Evolutionary conservation across 2,113 vertebrate species (phyloP), one percentile per base, ranked within the genome.

Genomic region (Scomber japonicus): DNA sequence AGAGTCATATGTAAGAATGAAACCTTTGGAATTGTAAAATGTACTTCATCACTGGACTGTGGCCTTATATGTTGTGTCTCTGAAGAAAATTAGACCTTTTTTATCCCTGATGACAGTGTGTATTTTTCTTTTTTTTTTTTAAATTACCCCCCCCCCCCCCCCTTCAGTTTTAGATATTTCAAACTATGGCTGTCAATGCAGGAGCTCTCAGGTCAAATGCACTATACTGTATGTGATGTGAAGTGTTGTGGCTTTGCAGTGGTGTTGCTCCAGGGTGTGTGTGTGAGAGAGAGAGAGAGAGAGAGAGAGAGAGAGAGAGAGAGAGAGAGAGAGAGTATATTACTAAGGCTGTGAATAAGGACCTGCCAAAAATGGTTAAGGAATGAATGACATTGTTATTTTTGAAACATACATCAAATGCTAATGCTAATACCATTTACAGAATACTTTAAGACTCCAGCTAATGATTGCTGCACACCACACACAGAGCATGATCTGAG

Each of bases 171-270:
- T 35, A 46, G 17, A 31, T n/a, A 12, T 21, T 63, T 63, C 17
- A 19, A 5, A 45, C 16, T 8, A 5, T 24, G 11, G 5, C 12
- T 49, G 31, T 30, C 17, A 13, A 13, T n/a, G 27, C 30, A 69
- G 12, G 46, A 21, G 3, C 14, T 40, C 17, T 21, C 9, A 5
- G 24, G 11, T 45, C 17, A 14, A 49, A 46, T 67, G 13, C 48
- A 48, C 48, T 4, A 10, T 24, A 8, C 14, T 56, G 48, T n/a
- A 19, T 66, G 48, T 48, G 56, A 56, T 66, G 50, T 19, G 31
- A 14, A 31, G 45, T 68, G 11, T 19, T 27, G 17, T 72, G 50
- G 40, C 14, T 54, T 77, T 61, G 61, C 68, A 50, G 48, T 46
- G 6, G 19, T 30, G 13, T 56, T 40, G 51, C 49, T 83, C 54